Percentiles rank a stretch among this genome's conserved stretches.
These are phyloP conservation scores for Sakesphorus luctuosus DNA, from an alignment of 2,113 vertebrate genomes.

Conservation along the genomic window DNA sequence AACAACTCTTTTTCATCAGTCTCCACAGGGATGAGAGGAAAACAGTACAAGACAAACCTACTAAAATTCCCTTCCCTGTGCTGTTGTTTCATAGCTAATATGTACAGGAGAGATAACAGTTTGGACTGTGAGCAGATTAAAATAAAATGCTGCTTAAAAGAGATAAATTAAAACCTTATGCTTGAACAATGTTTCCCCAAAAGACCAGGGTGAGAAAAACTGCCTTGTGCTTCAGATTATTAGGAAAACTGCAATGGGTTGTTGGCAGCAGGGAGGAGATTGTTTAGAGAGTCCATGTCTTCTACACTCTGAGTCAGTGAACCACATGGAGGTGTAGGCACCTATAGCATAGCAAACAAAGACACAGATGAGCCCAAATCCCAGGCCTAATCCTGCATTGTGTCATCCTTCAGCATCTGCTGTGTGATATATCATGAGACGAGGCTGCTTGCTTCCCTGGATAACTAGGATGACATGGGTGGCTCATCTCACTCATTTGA, in stretches of 20 bases:
- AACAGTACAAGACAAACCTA: not conserved
- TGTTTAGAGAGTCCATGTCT: not conserved
- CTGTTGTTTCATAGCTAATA: not conserved
- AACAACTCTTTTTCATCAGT: not conserved
- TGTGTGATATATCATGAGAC: rapidly evolving
- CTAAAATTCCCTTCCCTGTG: not conserved
- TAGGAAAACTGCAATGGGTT: not conserved
- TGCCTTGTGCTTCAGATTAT: not conserved
- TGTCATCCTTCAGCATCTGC: not conserved
- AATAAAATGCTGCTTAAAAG: not conserved
- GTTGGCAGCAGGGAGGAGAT: not conserved
- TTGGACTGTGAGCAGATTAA: not conserved
- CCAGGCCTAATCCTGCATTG: rapidly evolving
- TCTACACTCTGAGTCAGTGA: not conserved
- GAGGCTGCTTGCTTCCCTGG: not conserved
- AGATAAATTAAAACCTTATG: not conserved
- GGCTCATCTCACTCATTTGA: not conserved
- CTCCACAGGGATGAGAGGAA: not conserved
- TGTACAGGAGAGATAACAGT: not conserved
- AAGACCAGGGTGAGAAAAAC: not conserved
- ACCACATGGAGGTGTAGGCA: not conserved
- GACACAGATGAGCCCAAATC: not conserved
- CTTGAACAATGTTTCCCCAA: not conserved
- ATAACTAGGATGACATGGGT: not conserved
- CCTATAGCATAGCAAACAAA: not conserved